phyloP scores from a whole-genome alignment of 2,797 vertebrate genomes.

The Oreortyx pictus region DNA sequence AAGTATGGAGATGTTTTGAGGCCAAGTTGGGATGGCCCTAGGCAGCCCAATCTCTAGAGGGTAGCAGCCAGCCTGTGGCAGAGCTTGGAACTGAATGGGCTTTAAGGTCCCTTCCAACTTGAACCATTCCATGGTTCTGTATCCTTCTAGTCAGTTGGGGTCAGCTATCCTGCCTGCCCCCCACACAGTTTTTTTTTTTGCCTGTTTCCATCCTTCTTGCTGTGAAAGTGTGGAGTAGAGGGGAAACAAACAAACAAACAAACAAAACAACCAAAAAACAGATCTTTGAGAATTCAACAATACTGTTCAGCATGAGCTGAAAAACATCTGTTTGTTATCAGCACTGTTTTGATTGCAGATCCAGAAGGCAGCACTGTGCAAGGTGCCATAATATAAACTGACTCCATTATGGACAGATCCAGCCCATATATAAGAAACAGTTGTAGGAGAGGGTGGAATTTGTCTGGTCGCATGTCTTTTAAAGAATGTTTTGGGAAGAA shows the following conservation, averaged over 20 bases:
- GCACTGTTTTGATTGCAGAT: not conserved
- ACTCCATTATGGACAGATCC: not conserved
- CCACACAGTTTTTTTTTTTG: not conserved
- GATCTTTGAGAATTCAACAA: not conserved
- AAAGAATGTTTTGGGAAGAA: not conserved
- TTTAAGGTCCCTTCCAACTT: no score
- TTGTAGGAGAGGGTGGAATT: not conserved
- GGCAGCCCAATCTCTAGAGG: no score
- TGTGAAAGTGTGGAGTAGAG: not conserved
- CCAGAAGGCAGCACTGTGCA: rapidly evolving
- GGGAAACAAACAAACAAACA: no score
- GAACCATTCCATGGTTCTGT: not conserved
- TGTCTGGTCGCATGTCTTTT: not conserved
- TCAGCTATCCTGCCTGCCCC: not conserved
- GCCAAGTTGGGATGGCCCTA: no score
- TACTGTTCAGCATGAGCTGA: not conserved
- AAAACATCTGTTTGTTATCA: rapidly evolving
- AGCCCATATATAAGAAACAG: not conserved
- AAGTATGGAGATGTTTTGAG: no score
- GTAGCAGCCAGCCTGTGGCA: no score
- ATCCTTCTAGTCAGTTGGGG: not conserved
- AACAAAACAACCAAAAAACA: no score
- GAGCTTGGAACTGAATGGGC: no score
- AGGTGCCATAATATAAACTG: not conserved
- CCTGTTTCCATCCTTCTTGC: not conserved